phyloP scores from a whole-genome alignment of 2,888 invertebrate species.

The Tinea pellionella region DNA sequence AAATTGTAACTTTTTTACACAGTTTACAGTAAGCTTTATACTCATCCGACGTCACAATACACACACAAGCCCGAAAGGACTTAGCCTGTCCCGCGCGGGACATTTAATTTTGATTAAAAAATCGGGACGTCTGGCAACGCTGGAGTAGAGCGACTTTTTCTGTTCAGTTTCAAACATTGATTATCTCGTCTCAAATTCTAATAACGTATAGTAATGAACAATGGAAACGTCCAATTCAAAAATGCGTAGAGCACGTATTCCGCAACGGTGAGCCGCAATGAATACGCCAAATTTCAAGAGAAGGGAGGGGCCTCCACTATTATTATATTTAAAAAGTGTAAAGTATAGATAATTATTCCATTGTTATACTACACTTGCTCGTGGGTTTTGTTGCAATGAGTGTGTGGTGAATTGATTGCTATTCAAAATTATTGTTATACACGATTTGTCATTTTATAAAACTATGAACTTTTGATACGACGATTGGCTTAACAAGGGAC shows the following conservation, averaged over 20 bases:
- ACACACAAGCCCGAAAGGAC: too few species aligned
- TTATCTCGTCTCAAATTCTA: not conserved
- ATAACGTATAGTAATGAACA: conserved; percentile 19
- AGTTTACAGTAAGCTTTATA: too few species aligned
- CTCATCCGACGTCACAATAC: too few species aligned
- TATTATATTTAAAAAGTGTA: conserved; percentile 34
- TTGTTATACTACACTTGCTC: conserved; percentile 46
- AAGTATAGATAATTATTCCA: conserved; percentile 38
- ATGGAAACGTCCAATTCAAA: conserved; percentile 32
- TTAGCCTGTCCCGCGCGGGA: too few species aligned
- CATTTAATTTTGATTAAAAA: too few species aligned
- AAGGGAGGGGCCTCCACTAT: conserved; percentile 22
- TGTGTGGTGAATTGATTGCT: conserved; percentile 53
- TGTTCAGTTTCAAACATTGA: too few species aligned
- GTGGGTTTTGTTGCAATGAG: conserved; percentile 45
- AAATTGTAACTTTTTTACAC: too few species aligned
- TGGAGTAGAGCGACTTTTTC: too few species aligned
- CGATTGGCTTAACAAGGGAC: too few species aligned
- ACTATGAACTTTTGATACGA: not conserved
- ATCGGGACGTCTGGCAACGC: too few species aligned
- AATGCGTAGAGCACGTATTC: conserved; percentile 9
- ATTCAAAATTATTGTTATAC: conserved; percentile 47
- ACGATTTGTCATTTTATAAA: conserved; percentile 28
- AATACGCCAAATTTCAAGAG: not conserved
- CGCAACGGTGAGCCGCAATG: conserved; percentile 14